These are phyloP conservation scores for Orius insidiosus DNA, from an alignment of 1,140 invertebrate genomes.

Conservation along the genomic window DNA sequence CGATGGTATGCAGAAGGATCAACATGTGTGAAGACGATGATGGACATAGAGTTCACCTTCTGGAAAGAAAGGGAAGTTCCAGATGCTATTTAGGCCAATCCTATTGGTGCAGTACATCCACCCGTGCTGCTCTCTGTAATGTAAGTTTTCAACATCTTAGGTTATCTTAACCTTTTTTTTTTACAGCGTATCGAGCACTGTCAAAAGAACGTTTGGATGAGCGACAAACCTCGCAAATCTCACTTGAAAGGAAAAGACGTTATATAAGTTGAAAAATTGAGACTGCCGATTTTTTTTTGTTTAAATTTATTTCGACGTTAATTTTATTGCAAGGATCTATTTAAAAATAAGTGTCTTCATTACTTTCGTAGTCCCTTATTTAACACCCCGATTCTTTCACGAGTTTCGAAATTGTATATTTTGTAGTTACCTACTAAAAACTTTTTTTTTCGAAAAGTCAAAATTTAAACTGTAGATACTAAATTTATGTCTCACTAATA, in stretches of 20 bases:
- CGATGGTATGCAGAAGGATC: conserved; percentile 37
- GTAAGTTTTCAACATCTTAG: conserved; percentile 29
- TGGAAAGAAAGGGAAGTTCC: conserved; percentile 25
- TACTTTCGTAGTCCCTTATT: no score
- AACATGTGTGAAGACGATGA: conserved; percentile 30
- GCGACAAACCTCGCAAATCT: conserved; percentile 17
- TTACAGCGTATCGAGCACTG: conserved; percentile 31
- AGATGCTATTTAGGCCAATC: conserved; percentile 36
- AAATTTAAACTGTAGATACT: no score
- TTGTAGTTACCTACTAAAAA: no score
- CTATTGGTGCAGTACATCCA: conserved; percentile 35
- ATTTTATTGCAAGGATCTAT: no score
- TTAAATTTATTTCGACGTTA: no score
- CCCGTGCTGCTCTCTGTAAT: conserved; percentile 35
- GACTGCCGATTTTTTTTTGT: no score
- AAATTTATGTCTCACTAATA: no score
- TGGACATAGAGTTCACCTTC: conserved; percentile 1
- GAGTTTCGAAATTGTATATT: no score
- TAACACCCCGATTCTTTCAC: no score
- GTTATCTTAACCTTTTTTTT: no score
- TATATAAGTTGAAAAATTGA: background rate
- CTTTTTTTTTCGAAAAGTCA: no score
- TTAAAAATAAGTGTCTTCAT: no score
- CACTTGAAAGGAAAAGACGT: conserved; percentile 12
- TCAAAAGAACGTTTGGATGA: conserved; percentile 28